Evolutionary conservation across 2,888 invertebrate genomes (phyloP), one percentile per base, ranked within the genome.

Genomic region (Drosophila anomelani): DNA sequence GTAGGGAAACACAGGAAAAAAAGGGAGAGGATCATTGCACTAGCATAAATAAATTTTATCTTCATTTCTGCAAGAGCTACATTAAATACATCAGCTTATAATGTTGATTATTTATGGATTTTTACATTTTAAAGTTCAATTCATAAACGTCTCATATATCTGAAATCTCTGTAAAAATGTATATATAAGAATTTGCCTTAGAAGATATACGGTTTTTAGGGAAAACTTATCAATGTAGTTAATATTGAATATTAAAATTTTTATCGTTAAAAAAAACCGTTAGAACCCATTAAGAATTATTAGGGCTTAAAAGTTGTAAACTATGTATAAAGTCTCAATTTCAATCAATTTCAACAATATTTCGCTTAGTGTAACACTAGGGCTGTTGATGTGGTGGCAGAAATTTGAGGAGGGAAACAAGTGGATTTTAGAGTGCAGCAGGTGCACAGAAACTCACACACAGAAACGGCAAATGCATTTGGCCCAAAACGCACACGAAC

Each of bases 401-500:
- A n/a, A 57, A 34, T 57, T 57, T 57, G 57, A 43, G 53, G 29
- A 51, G 39, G 39, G 46, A 39, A 43, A 43, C 44, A 54, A 26
- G 64, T 53, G 62, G 63, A 29, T 53, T 64, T 66, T 62, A 66
- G 63, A 66, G 64, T 44, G 66, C 59, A 77, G 56, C 66, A 76
- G 80, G 74, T 69, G 68, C 60, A 54, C 54, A 53, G 36, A 44
- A 59, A 71, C 41, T 51, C 49, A 62, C 49, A 71, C 49, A 62
- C 43, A 36, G 63, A 51, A 60, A 60, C 60, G 38, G 20, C 62
- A 32, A 60, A 60, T 60, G 58, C 53, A 44, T 43, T 63, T 20
- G 34, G 39, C 47, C 38, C 20, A 29, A 47, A 38, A 56, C 67
- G 56, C 70, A 51, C 53, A 57, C 64, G 23, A 36, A 55, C 55